Conservation (phyloP, 2,888 invertebrate genomes). For the Tenthredo scrophulariae region DNA sequence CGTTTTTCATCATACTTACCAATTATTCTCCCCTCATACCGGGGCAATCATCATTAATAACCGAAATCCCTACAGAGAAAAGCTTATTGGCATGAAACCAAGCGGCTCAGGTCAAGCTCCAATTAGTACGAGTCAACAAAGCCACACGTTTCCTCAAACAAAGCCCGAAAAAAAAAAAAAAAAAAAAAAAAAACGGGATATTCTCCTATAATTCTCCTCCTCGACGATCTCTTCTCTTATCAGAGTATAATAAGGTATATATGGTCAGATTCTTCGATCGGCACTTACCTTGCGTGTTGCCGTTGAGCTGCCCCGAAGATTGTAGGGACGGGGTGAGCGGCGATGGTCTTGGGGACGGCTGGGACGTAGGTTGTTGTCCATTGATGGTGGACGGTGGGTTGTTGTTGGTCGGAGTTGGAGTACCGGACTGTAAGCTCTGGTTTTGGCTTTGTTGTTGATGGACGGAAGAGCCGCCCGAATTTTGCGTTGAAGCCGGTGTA, state of each 20-base stretch:
- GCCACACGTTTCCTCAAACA: neutral
- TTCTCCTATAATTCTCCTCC: neutral
- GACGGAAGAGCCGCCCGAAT: conserved; percentile 46
- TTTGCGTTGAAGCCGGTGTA: conserved; percentile 40
- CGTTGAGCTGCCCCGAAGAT: conserved; percentile 70
- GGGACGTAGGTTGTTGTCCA: conserved; percentile 71
- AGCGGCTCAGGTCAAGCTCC: neutral
- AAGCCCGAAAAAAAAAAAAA: neutral
- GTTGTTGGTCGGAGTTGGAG: conserved; percentile 71
- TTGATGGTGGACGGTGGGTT: conserved; percentile 71
- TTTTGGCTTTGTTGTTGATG: conserved; percentile 40
- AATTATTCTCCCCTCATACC: neutral
- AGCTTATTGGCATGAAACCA: conserved; percentile 5
- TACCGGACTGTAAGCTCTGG: conserved; percentile 60
- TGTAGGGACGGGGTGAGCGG: conserved; percentile 69
- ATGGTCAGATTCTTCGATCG: neutral
- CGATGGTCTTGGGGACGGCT: conserved; percentile 75
- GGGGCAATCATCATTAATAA: neutral
- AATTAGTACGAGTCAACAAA: conserved; percentile 31
- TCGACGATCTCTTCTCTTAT: neutral
- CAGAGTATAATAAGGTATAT: neutral
- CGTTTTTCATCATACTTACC: neutral
- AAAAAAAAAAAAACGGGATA: neutral
- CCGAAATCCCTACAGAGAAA: neutral
- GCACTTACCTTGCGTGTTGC: conserved; percentile 74